Percentiles rank a stretch among this genome's conserved stretches.
Conservation (phyloP, 2,888 invertebrate genomes). For the Cheilosia vulpina region DNA sequence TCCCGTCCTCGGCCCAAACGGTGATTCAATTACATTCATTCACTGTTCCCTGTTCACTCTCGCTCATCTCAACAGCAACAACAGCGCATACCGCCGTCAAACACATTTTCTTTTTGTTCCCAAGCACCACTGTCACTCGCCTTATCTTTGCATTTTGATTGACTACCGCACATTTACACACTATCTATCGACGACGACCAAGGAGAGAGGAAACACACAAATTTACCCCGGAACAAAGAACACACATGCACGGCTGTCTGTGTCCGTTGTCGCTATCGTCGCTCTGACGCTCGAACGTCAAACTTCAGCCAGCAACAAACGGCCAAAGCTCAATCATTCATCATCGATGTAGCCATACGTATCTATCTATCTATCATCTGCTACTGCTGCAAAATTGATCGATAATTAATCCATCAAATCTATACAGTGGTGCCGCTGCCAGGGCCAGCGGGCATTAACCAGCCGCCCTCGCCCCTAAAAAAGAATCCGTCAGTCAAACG, state of each 20-base stretch:
- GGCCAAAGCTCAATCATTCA: constrained; percentile 70
- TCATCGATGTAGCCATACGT: constrained; percentile 53
- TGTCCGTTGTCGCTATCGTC: not conserved
- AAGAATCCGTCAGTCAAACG: constrained; percentile 47
- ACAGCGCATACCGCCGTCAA: constrained; percentile 42
- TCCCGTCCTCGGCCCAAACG: constrained; percentile 33
- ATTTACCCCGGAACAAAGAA: constrained; percentile 65
- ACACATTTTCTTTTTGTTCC: constrained; percentile 1
- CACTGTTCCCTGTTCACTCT: constrained; percentile 6
- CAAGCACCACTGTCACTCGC: constrained; percentile 26
- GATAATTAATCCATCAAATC: constrained; percentile 75
- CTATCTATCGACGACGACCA: constrained; percentile 36
- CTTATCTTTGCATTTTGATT: constrained; percentile 73
- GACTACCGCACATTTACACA: constrained; percentile 71
- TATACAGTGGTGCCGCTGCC: constrained; percentile 53
- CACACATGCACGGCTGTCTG: not conserved
- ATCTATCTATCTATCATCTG: constrained; percentile 46
- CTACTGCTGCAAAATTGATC: constrained; percentile 67
- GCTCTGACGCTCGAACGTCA: constrained; percentile 41
- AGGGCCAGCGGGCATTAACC: constrained; percentile 19
- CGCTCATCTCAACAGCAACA: constrained; percentile 48
- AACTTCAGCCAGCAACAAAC: constrained; percentile 30
- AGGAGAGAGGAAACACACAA: constrained; percentile 8
- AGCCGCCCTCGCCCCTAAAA: constrained; percentile 21
- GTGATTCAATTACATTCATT: constrained; percentile 57